phyloP scores from a whole-genome alignment of 2,888 invertebrate genomes.

The Thereva nobilitata region DNA sequence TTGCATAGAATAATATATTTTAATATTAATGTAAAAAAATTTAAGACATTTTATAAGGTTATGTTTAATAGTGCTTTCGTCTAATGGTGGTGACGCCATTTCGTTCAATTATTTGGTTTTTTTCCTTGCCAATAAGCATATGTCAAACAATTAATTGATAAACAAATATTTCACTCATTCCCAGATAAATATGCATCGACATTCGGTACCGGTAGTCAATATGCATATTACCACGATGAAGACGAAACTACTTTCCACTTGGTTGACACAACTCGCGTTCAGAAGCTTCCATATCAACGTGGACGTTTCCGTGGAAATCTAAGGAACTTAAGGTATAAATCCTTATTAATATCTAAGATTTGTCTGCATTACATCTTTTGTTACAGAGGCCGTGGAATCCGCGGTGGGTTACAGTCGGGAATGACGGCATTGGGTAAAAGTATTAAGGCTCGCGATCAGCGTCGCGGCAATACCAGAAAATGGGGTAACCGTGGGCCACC shows the following conservation, averaged over 20 bases:
- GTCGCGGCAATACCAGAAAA: constrained; percentile 76
- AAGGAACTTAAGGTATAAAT: constrained; percentile 67
- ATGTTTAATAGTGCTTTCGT: constrained; percentile 7
- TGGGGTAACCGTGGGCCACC: constrained; percentile 85
- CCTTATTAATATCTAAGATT: constrained; percentile 7
- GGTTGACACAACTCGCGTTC: constrained; percentile 90
- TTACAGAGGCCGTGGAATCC: constrained; percentile 63
- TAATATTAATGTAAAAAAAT: neutral
- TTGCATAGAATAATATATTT: neutral
- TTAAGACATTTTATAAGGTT: constrained; percentile 7
- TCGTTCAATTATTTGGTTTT: no score
- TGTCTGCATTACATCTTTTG: constrained; percentile 37
- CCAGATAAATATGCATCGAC: constrained; percentile 88
- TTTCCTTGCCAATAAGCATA: no score
- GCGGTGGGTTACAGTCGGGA: constrained; percentile 70
- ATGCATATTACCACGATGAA: constrained; percentile 98
- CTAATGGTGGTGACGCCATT: no score
- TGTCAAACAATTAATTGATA: no score
- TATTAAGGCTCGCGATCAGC: constrained; percentile 75
- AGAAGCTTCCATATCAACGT: constrained; percentile 90
- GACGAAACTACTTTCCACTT: constrained; percentile 98
- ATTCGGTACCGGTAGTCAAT: constrained; percentile 93
- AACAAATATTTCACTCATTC: constrained; percentile 40
- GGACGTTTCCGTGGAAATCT: constrained; percentile 84
- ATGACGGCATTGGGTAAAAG: constrained; percentile 86